phyloP scores from a whole-genome alignment of 2,888 invertebrate species.

The Thymelicus acteon region DNA sequence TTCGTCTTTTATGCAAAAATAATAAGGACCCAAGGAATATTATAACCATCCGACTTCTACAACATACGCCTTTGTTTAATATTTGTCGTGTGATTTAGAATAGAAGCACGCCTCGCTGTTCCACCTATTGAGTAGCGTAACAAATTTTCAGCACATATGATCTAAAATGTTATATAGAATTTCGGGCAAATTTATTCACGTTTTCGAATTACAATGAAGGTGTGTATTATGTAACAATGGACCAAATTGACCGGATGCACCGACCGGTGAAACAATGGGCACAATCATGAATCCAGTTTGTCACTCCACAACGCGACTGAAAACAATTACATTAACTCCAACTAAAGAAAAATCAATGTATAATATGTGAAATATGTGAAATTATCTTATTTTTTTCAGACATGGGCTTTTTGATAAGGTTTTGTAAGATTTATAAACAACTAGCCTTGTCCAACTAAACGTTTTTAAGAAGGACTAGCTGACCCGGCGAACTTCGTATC shows the following conservation, averaged over 20 bases:
- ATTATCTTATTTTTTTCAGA: not conserved
- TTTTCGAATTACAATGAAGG: conserved; percentile 64
- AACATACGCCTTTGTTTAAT: not conserved
- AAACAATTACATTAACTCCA: conserved; percentile 67
- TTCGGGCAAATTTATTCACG: conserved; percentile 36
- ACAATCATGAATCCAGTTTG: conserved; percentile 77
- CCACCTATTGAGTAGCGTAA: not conserved
- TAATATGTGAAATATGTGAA: conserved; percentile 19
- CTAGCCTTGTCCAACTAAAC: no score
- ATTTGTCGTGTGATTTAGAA: conserved; percentile 14
- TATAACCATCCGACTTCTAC: conserved; percentile 11
- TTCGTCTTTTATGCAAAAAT: conserved; percentile 19
- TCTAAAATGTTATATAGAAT: conserved; percentile 34
- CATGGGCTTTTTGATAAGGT: no score
- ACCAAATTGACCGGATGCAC: conserved; percentile 71
- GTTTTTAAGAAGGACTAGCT: no score
- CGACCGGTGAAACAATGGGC: conserved; percentile 67
- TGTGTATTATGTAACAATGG: conserved; percentile 76
- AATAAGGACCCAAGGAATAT: conserved; percentile 18
- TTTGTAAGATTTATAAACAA: no score
- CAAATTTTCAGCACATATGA: conserved; percentile 22
- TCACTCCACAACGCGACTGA: conserved; percentile 56
- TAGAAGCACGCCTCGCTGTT: conserved; percentile 6
- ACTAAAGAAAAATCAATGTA: conserved; percentile 50
- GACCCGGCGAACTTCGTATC: no score